Percentiles rank a stretch among this genome's conserved stretches.
phyloP scores from a whole-genome alignment of 1,140 invertebrate species.

The Dendroctonus ponderosae region DNA sequence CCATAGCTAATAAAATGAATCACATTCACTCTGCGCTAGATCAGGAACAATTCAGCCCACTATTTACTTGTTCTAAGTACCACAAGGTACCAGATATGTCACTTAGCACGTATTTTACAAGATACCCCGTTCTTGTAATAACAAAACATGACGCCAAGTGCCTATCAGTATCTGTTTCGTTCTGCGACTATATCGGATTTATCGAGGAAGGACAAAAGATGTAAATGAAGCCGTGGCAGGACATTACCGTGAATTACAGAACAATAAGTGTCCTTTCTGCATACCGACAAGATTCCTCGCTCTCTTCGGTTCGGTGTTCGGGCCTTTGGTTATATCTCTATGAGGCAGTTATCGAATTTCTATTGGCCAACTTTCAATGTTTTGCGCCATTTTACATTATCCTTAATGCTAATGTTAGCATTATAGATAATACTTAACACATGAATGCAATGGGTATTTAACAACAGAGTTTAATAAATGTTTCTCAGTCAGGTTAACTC shows the following conservation, averaged over 20 bases:
- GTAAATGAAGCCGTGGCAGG: conserved; percentile 30
- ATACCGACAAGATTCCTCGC: conserved; percentile 29
- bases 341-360: neutral
- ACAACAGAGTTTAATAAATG: too few relatives aligned
- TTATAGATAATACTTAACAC: too few relatives aligned
- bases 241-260: conserved; percentile 39
- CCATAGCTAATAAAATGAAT: too few relatives aligned
- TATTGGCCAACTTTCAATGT: too few relatives aligned
- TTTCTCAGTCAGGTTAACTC: too few relatives aligned
- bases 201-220: conserved; percentile 23
- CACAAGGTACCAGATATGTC: conserved; percentile 21
- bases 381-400: too few relatives aligned
- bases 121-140: conserved; percentile 20
- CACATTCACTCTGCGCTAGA: too few relatives aligned
- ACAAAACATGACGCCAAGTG: conserved; percentile 32
- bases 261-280: conserved; percentile 36
- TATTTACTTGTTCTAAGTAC: conserved; percentile 1
- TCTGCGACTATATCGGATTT: conserved; percentile 3
- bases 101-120: conserved; percentile 30
- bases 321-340: too few relatives aligned
- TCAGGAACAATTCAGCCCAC: too few relatives aligned
- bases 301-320: neutral
- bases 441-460: too few relatives aligned
- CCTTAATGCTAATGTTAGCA: too few relatives aligned
- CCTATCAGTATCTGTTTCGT: conserved; percentile 16